These are phyloP conservation scores for Macropis europaea DNA, from an alignment of 2,888 invertebrate genomes.

Conservation along the genomic window DNA sequence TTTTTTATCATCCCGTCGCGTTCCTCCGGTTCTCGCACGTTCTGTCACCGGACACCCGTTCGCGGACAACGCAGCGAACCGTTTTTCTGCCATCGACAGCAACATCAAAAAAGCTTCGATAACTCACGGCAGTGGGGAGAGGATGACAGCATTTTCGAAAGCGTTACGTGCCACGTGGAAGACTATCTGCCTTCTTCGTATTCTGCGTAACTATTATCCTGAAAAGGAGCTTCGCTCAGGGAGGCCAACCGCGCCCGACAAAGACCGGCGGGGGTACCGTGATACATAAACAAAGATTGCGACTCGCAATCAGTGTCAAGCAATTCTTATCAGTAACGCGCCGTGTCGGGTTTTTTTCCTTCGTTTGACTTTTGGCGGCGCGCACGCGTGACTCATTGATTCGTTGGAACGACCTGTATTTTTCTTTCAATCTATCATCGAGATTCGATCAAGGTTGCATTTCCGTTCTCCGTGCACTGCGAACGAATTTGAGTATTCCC, in stretches of 20 bases:
- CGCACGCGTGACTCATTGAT: constrained; percentile 39
- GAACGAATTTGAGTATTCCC: too few species aligned
- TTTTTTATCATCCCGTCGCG: constrained; percentile 45
- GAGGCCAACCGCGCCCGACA: constrained; percentile 14
- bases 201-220: too few species aligned
- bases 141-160: background rate
- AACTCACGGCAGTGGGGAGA: background rate
- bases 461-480: background rate
- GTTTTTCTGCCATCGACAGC: constrained; percentile 24
- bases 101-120: background rate
- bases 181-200: background rate
- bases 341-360: background rate
- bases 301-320: constrained; percentile 24
- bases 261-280: constrained; percentile 2
- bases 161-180: background rate
- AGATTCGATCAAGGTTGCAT: constrained; percentile 7
- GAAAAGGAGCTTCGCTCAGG: background rate
- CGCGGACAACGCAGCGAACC: constrained; percentile 22
- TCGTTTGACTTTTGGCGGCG: background rate
- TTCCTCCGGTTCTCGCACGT: constrained; percentile 40
- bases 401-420: constrained; percentile 33
- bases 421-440: constrained; percentile 32
- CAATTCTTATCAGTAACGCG: constrained; percentile 42
- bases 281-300: constrained; percentile 26
- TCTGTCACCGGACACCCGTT: constrained; percentile 53